Conservation (phyloP, 2,797 vertebrate genomes). For the Gallinago stenura region DNA sequence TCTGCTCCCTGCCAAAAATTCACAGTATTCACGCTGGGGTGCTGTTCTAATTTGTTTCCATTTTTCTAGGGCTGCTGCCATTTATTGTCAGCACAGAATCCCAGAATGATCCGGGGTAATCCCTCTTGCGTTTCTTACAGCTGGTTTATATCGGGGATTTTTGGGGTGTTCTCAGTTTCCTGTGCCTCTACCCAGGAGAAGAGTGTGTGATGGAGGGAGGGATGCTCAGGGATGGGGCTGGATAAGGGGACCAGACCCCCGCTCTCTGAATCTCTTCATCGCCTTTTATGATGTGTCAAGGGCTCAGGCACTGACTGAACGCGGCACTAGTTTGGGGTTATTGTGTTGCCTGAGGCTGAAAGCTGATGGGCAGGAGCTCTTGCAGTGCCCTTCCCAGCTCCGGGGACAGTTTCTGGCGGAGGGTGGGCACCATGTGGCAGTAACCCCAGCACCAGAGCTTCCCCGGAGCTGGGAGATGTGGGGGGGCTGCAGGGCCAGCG, state of each 20-base stretch:
- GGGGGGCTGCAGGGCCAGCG: rapidly evolving
- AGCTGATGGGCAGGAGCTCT: background rate
- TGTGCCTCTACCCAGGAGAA: background rate
- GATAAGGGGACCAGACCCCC: background rate
- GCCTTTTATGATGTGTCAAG: background rate
- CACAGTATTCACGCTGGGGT: background rate
- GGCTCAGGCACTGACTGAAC: too few species aligned
- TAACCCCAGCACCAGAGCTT: background rate
- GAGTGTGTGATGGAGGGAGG: background rate
- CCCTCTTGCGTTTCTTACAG: background rate
- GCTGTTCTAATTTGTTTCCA: background rate
- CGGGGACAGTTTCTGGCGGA: background rate
- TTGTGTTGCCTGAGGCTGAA: background rate
- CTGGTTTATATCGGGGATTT: background rate
- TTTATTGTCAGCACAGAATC: background rate
- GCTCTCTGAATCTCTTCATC: background rate
- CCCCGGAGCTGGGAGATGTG: rapidly evolving
- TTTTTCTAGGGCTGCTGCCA: background rate
- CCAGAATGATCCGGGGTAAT: too few species aligned
- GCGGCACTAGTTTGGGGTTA: background rate
- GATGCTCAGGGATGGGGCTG: background rate
- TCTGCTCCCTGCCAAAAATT: background rate
- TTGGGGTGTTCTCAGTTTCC: background rate
- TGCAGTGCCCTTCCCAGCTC: background rate
- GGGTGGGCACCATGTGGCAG: background rate